These are phyloP conservation scores for Coenonympha glycerion DNA, from an alignment of 2,888 invertebrate species.

Conservation along the genomic window DNA sequence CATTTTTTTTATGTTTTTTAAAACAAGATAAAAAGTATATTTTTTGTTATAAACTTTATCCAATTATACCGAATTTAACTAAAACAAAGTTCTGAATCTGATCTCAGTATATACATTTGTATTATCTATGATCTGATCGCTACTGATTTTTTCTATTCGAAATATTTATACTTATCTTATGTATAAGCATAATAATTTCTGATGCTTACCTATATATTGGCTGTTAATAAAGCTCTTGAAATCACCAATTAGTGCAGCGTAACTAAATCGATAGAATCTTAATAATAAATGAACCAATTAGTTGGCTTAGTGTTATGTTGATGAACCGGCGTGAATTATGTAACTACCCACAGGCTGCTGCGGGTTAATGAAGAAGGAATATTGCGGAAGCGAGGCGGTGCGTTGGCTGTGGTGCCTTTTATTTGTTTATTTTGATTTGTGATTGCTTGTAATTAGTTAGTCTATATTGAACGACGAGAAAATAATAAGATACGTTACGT, in stretches of 20 bases:
- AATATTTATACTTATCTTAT: no score
- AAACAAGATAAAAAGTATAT: no score
- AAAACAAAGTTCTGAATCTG: no score
- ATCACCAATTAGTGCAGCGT: conserved; percentile 23
- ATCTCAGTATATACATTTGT: no score
- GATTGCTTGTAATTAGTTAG: not conserved
- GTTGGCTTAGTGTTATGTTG: conserved; percentile 17
- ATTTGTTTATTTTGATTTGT: conserved; percentile 4
- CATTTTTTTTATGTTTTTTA: no score
- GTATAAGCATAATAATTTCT: not conserved
- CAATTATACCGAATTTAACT: no score
- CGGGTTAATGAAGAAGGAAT: conserved; percentile 9
- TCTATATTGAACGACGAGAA: not conserved
- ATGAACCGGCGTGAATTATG: conserved; percentile 12
- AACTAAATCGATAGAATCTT: conserved; percentile 27
- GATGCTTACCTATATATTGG: not conserved
- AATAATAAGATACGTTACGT: not conserved
- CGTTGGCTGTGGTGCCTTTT: conserved; percentile 1
- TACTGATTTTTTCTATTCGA: no score
- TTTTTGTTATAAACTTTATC: no score
- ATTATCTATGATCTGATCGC: no score
- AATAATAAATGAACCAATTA: conserved; percentile 32
- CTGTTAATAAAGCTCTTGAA: conserved; percentile 20
- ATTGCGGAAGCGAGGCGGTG: conserved; percentile 3
- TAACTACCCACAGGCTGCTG: conserved; percentile 6